These are phyloP conservation scores for Beris chalybata DNA, from an alignment of 2,888 invertebrate genomes.

Conservation along the genomic window DNA sequence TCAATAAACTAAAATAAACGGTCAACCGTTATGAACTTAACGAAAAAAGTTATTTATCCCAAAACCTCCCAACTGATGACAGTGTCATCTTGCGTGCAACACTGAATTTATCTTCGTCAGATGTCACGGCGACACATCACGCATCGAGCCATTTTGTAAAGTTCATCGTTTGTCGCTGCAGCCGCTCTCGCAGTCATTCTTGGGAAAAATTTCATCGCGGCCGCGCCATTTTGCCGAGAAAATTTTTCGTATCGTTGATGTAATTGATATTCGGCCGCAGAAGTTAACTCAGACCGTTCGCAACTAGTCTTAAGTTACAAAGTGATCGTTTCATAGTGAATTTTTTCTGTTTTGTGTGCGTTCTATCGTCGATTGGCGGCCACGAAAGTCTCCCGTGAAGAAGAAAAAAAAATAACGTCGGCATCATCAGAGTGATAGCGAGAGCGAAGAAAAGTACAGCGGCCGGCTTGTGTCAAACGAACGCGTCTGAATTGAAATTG, in stretches of 20 bases:
- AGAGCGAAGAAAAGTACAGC: too few species aligned
- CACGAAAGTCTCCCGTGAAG: not conserved
- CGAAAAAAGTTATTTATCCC: too few species aligned
- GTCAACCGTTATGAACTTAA: too few species aligned
- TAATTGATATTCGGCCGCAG: not conserved
- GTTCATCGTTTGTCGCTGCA: not conserved
- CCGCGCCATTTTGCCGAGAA: slow-evolving; percentile 29
- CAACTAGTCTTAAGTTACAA: not conserved
- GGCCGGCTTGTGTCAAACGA: slow-evolving; percentile 26
- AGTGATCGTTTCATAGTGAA: slow-evolving; percentile 2
- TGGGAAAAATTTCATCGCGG: slow-evolving; percentile 4
- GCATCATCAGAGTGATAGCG: too few species aligned
- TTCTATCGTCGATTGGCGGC: slow-evolving; percentile 1
- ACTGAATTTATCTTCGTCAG: not conserved
- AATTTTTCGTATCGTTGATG: slow-evolving; percentile 16
- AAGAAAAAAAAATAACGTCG: not conserved
- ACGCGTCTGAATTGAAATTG: slow-evolving; percentile 26
- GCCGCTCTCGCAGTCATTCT: not conserved
- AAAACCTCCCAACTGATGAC: too few species aligned
- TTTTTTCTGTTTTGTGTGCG: slow-evolving; percentile 12
- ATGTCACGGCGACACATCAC: not conserved
- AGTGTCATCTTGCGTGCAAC: not conserved
- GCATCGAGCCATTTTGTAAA: not conserved
- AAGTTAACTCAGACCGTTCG: not conserved
- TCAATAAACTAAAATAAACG: too few species aligned